Evolutionary conservation across 2,113 vertebrate genomes (phyloP).

Genomic region (Seriola rivoliana): DNA sequence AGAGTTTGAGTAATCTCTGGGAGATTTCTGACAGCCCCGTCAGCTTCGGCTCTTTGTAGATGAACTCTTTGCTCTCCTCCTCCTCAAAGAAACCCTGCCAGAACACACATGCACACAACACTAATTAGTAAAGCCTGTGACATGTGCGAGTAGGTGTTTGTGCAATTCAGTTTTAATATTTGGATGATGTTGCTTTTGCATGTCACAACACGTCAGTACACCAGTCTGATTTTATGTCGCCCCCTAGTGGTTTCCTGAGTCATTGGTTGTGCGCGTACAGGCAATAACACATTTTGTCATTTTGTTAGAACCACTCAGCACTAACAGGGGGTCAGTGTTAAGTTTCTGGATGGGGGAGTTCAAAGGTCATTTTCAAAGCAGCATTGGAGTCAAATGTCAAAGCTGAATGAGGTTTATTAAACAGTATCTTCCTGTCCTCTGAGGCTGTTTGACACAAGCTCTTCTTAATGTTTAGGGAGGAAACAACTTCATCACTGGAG

Average conservation of each 20-base stretch:
- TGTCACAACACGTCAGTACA: conserved; percentile 7
- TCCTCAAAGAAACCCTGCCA: conserved; percentile 97
- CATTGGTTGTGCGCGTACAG: conserved; percentile 7
- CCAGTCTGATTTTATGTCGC: conserved; percentile 15
- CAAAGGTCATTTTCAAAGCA: conserved; percentile 56
- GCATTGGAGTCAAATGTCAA: conserved; percentile 48
- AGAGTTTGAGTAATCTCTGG: conserved; percentile 96
- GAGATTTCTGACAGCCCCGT: conserved; percentile 98
- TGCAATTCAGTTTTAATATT: conserved; percentile 15
- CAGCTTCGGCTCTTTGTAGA: conserved; percentile 98
- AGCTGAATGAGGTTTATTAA: conserved; percentile 57
- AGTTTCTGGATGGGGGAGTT: conserved; percentile 49
- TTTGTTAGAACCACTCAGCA: conserved; percentile 61
- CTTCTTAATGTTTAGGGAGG: conserved; percentile 34
- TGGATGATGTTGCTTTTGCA: conserved; percentile 5
- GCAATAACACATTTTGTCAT: background rate
- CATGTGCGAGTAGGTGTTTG: background rate
- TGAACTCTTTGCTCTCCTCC: conserved; percentile 98
- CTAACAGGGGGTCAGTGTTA: conserved; percentile 43
- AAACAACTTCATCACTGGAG: conserved; percentile 30
- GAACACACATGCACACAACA: conserved; percentile 61
- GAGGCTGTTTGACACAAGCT: conserved; percentile 15
- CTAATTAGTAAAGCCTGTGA: background rate
- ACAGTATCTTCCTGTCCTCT: conserved; percentile 22
- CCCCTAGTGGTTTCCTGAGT: conserved; percentile 40